Percentiles rank a stretch among this genome's conserved stretches.
These are phyloP conservation scores for Polydrusus tereticollis DNA, from an alignment of 2,888 invertebrate genomes.

Conservation along the genomic window DNA sequence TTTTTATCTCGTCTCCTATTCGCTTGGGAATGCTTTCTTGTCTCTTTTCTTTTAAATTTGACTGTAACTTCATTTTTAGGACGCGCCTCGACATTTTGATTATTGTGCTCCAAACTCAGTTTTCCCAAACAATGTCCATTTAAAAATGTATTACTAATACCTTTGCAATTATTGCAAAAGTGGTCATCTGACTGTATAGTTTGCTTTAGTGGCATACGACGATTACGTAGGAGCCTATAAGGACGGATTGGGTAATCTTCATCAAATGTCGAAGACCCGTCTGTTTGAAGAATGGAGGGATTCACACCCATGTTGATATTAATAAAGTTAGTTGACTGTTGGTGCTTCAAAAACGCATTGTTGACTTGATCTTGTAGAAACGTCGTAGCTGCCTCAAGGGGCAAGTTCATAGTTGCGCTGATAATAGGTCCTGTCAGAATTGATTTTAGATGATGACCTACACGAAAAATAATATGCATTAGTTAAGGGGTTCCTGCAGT, in stretches of 20 bases:
- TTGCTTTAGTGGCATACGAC: neutral
- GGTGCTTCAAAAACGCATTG: conserved; percentile 71
- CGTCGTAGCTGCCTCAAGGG: conserved; percentile 82
- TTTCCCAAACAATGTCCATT: neutral
- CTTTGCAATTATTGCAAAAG: neutral
- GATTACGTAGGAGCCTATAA: neutral
- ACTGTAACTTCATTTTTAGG: neutral
- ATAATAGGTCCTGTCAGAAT: conserved; percentile 89
- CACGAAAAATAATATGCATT: neutral
- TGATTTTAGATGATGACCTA: conserved; percentile 69
- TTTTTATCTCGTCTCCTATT: neutral
- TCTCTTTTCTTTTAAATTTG: conserved; percentile 10
- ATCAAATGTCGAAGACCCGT: conserved; percentile 37
- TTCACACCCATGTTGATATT: conserved; percentile 47
- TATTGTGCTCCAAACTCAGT: neutral
- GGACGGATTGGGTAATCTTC: neutral
- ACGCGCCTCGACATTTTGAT: neutral
- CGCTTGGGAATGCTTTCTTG: neutral
- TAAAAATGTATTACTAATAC: neutral
- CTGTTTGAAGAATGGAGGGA: conserved; percentile 53
- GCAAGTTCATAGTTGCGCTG: conserved; percentile 89
- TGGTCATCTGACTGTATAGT: neutral
- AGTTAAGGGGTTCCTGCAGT: neutral
- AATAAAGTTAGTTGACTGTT: conserved; percentile 52
- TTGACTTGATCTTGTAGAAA: conserved; percentile 90